A percentile compares a stretch with the other conserved stretches of the same genome.
These are phyloP conservation scores for Drosophila helvetica DNA, from an alignment of 2,888 invertebrate genomes.

Conservation along the genomic window DNA sequence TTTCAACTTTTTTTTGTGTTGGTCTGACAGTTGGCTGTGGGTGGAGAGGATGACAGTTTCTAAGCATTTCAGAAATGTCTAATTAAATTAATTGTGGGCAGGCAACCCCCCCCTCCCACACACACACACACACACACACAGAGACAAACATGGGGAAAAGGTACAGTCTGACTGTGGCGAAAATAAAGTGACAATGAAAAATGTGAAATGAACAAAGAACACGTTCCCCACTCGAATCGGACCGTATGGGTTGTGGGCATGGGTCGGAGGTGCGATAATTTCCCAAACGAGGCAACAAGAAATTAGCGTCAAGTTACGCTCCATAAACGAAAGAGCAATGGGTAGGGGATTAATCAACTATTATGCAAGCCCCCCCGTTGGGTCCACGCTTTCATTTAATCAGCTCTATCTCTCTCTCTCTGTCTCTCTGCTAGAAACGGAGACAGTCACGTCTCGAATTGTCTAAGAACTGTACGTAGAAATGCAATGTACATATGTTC, in stretches of 20 bases:
- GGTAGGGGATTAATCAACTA: conserved; percentile 11
- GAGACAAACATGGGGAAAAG: not conserved
- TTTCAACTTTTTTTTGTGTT: conserved; percentile 10
- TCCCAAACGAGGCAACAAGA: conserved; percentile 30
- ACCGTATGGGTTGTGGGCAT: not conserved
- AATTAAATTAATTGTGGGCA: conserved; percentile 41
- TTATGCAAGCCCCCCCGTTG: conserved; percentile 24
- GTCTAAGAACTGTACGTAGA: not conserved
- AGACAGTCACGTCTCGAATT: conserved; percentile 16
- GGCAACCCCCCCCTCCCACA: too few species aligned
- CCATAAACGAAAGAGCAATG: not conserved
- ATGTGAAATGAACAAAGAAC: conserved; percentile 36
- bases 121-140: not conserved
- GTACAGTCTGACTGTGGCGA: not conserved
- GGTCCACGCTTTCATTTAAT: not conserved
- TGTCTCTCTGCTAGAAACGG: not conserved
- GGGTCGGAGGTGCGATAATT: conserved; percentile 46
- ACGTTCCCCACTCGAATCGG: conserved; percentile 25
- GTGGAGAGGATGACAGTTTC: not conserved
- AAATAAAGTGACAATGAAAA: conserved; percentile 15
- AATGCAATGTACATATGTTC: too few species aligned
- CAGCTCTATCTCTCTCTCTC: not conserved
- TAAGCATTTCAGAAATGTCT: conserved; percentile 13
- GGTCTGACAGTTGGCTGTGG: not conserved
- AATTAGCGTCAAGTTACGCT: conserved; percentile 36